These are phyloP conservation scores for Lycopodina hypogea DNA, from an alignment of 37 sponge, comb jelly and placozoan species.

Conservation along the genomic window DNA sequence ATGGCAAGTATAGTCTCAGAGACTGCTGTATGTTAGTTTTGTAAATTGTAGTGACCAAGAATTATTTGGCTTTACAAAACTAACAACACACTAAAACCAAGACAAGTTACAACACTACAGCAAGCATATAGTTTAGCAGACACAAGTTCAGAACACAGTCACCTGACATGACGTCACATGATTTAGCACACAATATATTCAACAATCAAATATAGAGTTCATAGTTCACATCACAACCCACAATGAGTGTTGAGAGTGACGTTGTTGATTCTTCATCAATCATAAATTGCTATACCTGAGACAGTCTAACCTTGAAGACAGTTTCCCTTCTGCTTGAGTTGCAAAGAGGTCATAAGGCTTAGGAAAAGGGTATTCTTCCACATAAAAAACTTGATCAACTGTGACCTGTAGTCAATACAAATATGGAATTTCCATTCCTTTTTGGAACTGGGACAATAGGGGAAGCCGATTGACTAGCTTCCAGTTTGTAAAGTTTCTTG, in stretches of 20 bases:
- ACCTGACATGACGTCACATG: no score
- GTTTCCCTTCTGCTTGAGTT: not conserved
- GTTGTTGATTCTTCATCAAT: constrained; percentile 5
- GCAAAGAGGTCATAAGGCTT: constrained; percentile 34
- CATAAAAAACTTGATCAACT: constrained; percentile 30
- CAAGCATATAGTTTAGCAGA: no score
- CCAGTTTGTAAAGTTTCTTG: constrained; percentile 11
- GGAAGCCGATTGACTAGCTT: constrained; percentile 46
- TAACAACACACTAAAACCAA: no score
- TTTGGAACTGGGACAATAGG: constrained; percentile 57
- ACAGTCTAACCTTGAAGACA: constrained; percentile 28
- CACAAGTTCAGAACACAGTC: no score
- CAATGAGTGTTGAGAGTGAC: not conserved
- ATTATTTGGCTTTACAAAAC: no score
- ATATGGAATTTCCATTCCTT: constrained; percentile 26
- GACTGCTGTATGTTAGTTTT: no score
- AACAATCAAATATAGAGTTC: no score
- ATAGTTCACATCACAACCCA: no score
- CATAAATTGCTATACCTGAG: constrained; percentile 26
- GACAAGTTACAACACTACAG: no score
- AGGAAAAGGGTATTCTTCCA: constrained; percentile 44
- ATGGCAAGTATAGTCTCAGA: no score
- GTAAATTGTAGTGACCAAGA: no score
- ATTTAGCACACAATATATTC: no score
- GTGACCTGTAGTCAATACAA: constrained; percentile 55